phyloP scores from a whole-genome alignment of 2,113 vertebrate genomes.

The Himantopus leucocephalus region DNA sequence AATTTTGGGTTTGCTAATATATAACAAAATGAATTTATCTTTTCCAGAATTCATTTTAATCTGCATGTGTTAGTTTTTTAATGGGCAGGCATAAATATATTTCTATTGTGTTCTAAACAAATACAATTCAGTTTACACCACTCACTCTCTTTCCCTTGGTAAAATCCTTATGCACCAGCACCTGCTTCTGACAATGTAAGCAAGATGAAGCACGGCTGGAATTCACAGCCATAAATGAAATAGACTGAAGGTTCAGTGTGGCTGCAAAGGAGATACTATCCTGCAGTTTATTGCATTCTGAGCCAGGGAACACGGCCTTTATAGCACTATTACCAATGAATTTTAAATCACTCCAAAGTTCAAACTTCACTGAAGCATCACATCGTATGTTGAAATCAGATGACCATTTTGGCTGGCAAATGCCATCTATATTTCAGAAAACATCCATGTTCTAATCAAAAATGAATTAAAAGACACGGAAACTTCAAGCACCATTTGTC shows the following conservation, averaged over 20 bases:
- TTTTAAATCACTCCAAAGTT: constrained; percentile 76
- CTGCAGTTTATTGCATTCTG: constrained; percentile 52
- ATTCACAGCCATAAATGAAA: constrained; percentile 43
- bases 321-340: constrained; percentile 68
- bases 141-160: background rate
- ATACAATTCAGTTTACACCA: background rate
- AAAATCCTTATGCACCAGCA: background rate
- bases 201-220: background rate
- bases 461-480: constrained; percentile 80
- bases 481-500: constrained; percentile 78
- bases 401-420: constrained; percentile 76
- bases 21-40: background rate
- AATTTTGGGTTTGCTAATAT: background rate
- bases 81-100: background rate
- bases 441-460: constrained; percentile 81
- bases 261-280: constrained; percentile 22
- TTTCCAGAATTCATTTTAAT: background rate
- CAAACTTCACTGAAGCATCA: constrained; percentile 76
- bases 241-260: constrained; percentile 7
- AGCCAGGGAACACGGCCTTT: constrained; percentile 60
- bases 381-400: constrained; percentile 72
- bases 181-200: constrained; percentile 35
- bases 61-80: background rate
- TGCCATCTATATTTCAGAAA: constrained; percentile 78
- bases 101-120: background rate